phyloP scores from a whole-genome alignment of 2,888 invertebrate genomes.

The Pelosia muscerda region DNA sequence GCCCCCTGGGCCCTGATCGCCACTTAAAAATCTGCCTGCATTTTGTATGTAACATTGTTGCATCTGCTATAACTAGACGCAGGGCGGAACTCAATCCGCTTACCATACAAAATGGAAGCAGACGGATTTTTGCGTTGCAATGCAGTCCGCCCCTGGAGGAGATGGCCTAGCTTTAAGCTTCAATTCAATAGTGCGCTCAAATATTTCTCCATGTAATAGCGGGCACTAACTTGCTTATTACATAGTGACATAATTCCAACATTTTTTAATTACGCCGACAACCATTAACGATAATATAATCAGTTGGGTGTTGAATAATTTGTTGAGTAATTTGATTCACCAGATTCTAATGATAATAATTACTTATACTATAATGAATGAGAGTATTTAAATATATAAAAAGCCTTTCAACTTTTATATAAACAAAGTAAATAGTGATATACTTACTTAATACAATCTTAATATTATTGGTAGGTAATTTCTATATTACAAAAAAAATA shows the following conservation, averaged over 20 bases:
- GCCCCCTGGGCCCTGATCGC: no score
- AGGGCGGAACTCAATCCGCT: no score
- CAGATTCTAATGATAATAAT: constrained; percentile 4
- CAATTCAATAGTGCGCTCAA: background rate
- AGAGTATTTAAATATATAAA: background rate
- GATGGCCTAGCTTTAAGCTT: background rate
- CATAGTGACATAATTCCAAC: background rate
- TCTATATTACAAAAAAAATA: no score
- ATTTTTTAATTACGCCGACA: background rate
- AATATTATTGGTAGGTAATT: no score
- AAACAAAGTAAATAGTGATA: background rate
- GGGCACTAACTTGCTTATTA: background rate
- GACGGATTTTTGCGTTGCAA: no score
- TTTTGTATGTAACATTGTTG: no score
- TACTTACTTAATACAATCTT: background rate
- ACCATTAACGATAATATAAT: background rate
- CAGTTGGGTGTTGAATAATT: background rate
- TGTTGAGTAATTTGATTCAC: background rate
- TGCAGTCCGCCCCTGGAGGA: no score
- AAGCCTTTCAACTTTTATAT: background rate
- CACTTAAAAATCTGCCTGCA: no score
- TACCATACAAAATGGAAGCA: no score
- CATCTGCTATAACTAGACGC: no score
- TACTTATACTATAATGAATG: background rate
- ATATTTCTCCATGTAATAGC: background rate